These are phyloP conservation scores for Tor tambroides DNA, from an alignment of 2,113 vertebrate species.

Conservation along the genomic window DNA sequence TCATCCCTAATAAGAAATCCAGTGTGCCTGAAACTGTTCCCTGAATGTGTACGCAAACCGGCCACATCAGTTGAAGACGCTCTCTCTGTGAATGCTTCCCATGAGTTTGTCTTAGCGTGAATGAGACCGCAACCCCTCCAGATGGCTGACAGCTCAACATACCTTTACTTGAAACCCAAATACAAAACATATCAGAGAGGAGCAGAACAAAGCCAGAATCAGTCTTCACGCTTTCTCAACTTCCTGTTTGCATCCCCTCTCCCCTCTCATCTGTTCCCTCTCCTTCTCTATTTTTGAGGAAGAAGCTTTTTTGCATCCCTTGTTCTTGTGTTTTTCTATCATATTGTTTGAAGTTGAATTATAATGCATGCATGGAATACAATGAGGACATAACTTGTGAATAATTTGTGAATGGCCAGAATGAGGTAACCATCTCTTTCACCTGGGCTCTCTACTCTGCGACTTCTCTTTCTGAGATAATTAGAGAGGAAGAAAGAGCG, in stretches of 20 bases:
- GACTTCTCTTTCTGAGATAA: slow-evolving; percentile 21
- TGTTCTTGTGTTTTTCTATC: slow-evolving; percentile 73
- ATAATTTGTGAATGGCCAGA: slow-evolving; percentile 49
- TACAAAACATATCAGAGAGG: slow-evolving; percentile 71
- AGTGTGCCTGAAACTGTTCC: slow-evolving; percentile 34
- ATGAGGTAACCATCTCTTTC: slow-evolving; percentile 70
- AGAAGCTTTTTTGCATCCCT: slow-evolving; percentile 75
- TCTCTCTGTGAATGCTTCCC: background rate
- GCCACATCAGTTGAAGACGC: slow-evolving; percentile 3
- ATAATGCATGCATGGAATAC: slow-evolving; percentile 73
- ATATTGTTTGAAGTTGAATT: slow-evolving; percentile 72
- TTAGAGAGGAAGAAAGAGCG: background rate
- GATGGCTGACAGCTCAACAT: slow-evolving; percentile 45
- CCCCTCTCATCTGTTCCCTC: slow-evolving; percentile 37
- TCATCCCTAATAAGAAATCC: slow-evolving; percentile 12
- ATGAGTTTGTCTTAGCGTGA: background rate
- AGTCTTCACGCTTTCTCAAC: slow-evolving; percentile 49
- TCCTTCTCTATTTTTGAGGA: slow-evolving; percentile 66
- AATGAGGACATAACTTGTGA: slow-evolving; percentile 62
- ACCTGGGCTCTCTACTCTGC: slow-evolving; percentile 33
- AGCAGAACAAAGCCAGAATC: slow-evolving; percentile 58
- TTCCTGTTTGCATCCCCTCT: slow-evolving; percentile 55
- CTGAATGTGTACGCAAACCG: slow-evolving; percentile 25
- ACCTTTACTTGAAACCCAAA: slow-evolving; percentile 69
- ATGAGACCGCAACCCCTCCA: slow-evolving; percentile 40